Conservation (phyloP, 2,113 vertebrate species). For the Ammodytes marinus region DNA sequence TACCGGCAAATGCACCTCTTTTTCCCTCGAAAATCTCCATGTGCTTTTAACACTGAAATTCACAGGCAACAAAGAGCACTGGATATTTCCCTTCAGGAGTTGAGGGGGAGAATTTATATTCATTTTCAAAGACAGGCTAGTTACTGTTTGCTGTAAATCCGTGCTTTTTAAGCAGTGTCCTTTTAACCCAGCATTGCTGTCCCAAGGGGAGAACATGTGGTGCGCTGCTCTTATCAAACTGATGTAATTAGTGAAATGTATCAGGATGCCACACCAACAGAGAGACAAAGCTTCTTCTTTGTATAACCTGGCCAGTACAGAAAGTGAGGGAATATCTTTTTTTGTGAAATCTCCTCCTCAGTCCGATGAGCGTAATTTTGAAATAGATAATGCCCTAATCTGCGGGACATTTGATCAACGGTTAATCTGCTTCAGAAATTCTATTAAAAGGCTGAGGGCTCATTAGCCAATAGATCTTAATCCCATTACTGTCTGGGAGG, state of each 20-base stretch:
- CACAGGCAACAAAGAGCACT: slow-evolving; percentile 69
- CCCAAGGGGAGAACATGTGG: slow-evolving; percentile 38
- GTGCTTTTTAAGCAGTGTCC: slow-evolving; percentile 51
- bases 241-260: slow-evolving; percentile 57
- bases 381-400: slow-evolving; percentile 73
- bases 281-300: not conserved
- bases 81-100: slow-evolving; percentile 59
- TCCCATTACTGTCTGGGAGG: slow-evolving; percentile 78
- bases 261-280: not conserved
- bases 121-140: slow-evolving; percentile 47
- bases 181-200: slow-evolving; percentile 47
- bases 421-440: slow-evolving; percentile 80
- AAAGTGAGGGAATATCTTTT: not conserved
- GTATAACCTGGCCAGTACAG: not conserved
- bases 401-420: slow-evolving; percentile 79
- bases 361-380: slow-evolving; percentile 63
- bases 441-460: slow-evolving; percentile 80
- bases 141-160: slow-evolving; percentile 47
- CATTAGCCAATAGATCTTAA: slow-evolving; percentile 86
- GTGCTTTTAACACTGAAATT: slow-evolving; percentile 61
- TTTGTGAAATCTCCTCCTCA: slow-evolving; percentile 38
- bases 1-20: slow-evolving; percentile 49
- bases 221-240: slow-evolving; percentile 36
- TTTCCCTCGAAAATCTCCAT: slow-evolving; percentile 61
- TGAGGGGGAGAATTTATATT: slow-evolving; percentile 34